These are phyloP conservation scores for Protosalanx chinensis DNA, from an alignment of 2,797 vertebrate genomes.

Conservation along the genomic window DNA sequence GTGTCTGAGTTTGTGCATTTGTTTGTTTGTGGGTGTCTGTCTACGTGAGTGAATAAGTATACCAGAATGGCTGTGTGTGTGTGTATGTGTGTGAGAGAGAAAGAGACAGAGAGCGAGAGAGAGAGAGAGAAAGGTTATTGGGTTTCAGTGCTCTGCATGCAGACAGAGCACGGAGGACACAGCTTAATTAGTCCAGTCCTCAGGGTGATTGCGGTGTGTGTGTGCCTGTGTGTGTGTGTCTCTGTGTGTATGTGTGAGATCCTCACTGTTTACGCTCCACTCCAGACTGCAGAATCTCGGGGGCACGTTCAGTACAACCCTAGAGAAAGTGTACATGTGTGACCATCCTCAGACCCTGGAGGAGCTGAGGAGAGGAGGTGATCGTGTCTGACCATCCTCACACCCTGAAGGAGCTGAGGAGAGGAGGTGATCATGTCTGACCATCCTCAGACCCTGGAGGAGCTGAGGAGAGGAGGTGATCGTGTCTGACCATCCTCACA, in stretches of 20 bases:
- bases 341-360: too few relatives aligned
- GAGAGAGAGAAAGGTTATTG: slow-evolving; percentile 33
- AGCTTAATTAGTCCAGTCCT: slow-evolving; percentile 24
- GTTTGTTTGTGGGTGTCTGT: slow-evolving; percentile 9
- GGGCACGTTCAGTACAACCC: too few relatives aligned
- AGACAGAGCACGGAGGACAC: slow-evolving; percentile 9
- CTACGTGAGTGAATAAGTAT: slow-evolving; percentile 1
- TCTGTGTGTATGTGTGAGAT: not conserved
- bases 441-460: too few relatives aligned
- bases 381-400: too few relatives aligned
- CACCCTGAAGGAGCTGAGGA: too few relatives aligned
- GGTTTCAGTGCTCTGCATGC: slow-evolving; percentile 39
- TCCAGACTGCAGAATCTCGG: too few relatives aligned
- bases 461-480: too few relatives aligned
- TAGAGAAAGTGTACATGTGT: too few relatives aligned
- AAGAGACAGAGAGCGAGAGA: not conserved
- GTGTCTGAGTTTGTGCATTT: slow-evolving; percentile 3
- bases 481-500: too few relatives aligned
- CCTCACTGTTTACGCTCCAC: not conserved
- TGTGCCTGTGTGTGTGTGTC: not conserved
- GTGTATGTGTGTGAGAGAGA: slow-evolving; percentile 7
- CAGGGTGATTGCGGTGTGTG: not conserved
- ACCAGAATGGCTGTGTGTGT: not conserved
- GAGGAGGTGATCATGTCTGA: too few relatives aligned
- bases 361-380: too few relatives aligned